Evolutionary conservation across 2,113 vertebrate species (phyloP).

Genomic region (Antechinus flavipes): DNA sequence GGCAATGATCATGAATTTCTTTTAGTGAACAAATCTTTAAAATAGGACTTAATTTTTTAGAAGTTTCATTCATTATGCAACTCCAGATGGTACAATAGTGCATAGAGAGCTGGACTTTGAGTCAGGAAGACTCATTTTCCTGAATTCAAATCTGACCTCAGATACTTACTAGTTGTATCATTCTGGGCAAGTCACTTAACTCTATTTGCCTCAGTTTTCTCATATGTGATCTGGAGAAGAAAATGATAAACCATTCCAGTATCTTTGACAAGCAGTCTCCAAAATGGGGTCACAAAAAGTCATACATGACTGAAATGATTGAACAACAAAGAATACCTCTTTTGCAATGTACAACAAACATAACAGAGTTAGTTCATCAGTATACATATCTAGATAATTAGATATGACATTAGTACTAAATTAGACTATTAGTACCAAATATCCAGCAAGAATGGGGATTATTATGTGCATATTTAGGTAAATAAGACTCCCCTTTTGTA

Average conservation of each 20-base stretch:
- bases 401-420: neutral
- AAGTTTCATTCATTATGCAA: neutral
- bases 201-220: no score
- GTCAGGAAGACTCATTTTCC: no score
- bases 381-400: neutral
- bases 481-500: neutral
- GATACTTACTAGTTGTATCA: no score
- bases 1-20: neutral
- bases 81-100: no score
- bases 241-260: no score
- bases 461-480: neutral
- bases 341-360: neutral
- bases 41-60: neutral
- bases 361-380: neutral
- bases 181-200: no score
- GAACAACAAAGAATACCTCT: neutral
- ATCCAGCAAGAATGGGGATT: neutral
- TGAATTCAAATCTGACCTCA: no score
- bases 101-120: no score
- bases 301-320: no score
- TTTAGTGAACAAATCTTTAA: neutral
- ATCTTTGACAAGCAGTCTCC: no score
- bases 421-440: neutral
- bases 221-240: no score
- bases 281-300: no score